Percentiles rank a stretch among this genome's conserved stretches.
Conservation (phyloP, 1,140 invertebrate genomes). For the Pogonomyrmex barbatus region DNA sequence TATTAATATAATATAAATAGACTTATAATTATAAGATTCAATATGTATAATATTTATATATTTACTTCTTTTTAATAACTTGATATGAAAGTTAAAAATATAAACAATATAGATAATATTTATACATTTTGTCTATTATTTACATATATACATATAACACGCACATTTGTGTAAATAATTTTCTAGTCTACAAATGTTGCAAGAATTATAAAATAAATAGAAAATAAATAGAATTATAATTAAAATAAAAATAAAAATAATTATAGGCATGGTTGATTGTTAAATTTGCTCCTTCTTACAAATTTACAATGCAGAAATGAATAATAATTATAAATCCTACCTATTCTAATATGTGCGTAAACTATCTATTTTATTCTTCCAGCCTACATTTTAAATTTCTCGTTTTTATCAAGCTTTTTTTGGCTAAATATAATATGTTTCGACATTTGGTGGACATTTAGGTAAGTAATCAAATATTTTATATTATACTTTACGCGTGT, state of each 20-base stretch:
- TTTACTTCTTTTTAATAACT: not conserved
- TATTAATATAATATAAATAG: not conserved
- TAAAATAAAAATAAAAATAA: not conserved
- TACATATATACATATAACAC: too few relatives aligned
- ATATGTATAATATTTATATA: not conserved
- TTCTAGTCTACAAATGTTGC: not conserved
- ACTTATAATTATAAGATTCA: not conserved
- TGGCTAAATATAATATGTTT: slow-evolving; percentile 97
- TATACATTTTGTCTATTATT: too few relatives aligned
- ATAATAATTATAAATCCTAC: not conserved
- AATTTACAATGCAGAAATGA: not conserved
- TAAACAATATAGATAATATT: not conserved
- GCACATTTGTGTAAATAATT: not conserved
- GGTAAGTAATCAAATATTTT: slow-evolving; percentile 86
- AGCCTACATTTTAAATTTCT: slow-evolving; percentile 93
- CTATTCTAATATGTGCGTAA: not conserved
- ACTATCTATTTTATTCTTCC: slow-evolving; percentile 77
- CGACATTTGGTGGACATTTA: slow-evolving; percentile 95
- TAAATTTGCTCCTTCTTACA: not conserved
- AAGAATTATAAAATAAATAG: not conserved
- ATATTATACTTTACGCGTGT: not conserved
- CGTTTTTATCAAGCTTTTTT: slow-evolving; percentile 93
- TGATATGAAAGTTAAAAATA: not conserved
- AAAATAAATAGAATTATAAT: too few relatives aligned
- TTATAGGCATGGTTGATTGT: too few relatives aligned